phyloP scores from a whole-genome alignment of 1,140 invertebrate genomes.

The Diorhabda elongata region DNA sequence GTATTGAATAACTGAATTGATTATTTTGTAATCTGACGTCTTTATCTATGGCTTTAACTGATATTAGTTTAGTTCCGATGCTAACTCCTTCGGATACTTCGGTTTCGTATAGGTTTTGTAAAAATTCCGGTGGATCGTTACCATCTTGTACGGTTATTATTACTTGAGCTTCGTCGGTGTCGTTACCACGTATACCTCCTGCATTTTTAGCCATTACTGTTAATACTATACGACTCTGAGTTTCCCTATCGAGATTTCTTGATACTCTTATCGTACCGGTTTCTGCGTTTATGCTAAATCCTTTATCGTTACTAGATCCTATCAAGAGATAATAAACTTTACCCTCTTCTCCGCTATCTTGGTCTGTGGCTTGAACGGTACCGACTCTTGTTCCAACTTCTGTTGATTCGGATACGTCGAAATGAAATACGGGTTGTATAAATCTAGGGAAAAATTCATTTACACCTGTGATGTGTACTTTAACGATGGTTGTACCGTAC shows the following conservation, averaged over 20 bases:
- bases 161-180: constrained; percentile 91
- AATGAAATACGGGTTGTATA: constrained; percentile 85
- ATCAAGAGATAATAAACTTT: constrained; percentile 88
- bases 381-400: constrained; percentile 83
- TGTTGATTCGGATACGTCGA: constrained; percentile 90
- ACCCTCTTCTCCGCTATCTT: constrained; percentile 88
- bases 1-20: constrained; percentile 87
- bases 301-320: constrained; percentile 87
- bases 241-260: constrained; percentile 80
- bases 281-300: constrained; percentile 81
- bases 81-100: constrained; percentile 72
- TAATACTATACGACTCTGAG: constrained; percentile 82
- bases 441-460: constrained; percentile 94
- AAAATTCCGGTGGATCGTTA: constrained; percentile 91
- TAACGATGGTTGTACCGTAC: constrained; percentile 67
- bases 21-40: constrained; percentile 88
- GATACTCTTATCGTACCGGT: constrained; percentile 82
- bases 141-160: constrained; percentile 91
- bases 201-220: constrained; percentile 93
- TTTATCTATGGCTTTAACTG: constrained; percentile 84
- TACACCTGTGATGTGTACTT: constrained; percentile 78
- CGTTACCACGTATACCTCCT: constrained; percentile 87
- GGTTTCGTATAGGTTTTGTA: constrained; percentile 69
- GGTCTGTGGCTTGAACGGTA: constrained; percentile 82
- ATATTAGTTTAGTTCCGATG: constrained; percentile 68